Conservation (phyloP, 2,113 vertebrate genomes). For the Ginglymostoma cirratum region DNA sequence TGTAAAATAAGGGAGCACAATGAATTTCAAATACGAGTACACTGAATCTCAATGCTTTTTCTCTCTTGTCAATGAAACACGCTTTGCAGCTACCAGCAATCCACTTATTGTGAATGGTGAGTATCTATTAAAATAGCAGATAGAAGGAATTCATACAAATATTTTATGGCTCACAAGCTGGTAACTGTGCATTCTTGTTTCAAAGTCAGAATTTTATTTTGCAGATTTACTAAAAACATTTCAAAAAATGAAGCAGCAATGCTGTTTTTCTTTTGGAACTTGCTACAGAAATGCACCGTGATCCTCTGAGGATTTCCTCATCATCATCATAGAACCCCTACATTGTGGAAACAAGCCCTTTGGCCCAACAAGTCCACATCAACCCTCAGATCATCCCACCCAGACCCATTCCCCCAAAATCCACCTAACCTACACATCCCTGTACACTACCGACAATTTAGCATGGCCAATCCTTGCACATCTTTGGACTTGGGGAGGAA, state of each 20-base stretch:
- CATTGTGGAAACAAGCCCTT: no score
- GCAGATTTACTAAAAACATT: not conserved
- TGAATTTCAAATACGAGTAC: not conserved
- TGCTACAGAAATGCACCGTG: not conserved
- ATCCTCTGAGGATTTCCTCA: not conserved
- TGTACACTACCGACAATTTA: no score
- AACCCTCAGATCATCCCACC: no score
- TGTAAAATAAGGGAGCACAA: not conserved
- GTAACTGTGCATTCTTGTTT: not conserved
- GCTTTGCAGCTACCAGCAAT: not conserved
- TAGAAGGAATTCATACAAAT: not conserved
- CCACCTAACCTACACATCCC: no score
- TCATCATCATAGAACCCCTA: no score
- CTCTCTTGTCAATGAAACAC: not conserved
- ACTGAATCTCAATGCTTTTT: not conserved
- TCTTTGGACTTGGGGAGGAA: no score
- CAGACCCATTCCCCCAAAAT: no score
- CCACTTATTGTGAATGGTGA: not conserved
- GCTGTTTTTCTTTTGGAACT: not conserved
- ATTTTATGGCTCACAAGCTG: not conserved
- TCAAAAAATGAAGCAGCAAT: not conserved
- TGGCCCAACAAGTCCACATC: no score
- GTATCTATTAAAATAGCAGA: not conserved
- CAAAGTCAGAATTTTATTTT: not conserved
- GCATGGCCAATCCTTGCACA: no score